phyloP scores from a whole-genome alignment of 2,888 invertebrate species.

The Cataglyphis altisquamis region DNA sequence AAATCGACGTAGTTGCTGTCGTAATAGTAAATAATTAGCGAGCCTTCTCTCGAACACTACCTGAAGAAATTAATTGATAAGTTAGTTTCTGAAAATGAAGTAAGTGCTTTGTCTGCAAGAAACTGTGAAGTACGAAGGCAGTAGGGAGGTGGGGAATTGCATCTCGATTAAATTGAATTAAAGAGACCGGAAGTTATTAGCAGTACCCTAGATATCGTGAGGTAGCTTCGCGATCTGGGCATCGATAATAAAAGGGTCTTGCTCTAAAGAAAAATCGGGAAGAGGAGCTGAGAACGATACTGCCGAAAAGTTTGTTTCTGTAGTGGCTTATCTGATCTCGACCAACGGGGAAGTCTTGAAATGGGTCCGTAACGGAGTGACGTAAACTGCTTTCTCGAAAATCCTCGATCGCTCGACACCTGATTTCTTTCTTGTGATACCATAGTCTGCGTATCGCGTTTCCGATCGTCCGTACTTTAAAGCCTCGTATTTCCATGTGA shows the following conservation, averaged over 20 bases:
- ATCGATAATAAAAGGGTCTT: conserved; percentile 69
- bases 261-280: conserved; percentile 55
- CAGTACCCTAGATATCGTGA: conserved; percentile 61
- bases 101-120: conserved; percentile 35
- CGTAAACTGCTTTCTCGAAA: conserved; percentile 71
- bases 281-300: conserved; percentile 65
- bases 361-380: conserved; percentile 70
- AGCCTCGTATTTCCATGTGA: conserved; percentile 63
- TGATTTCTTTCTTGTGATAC: conserved; percentile 73
- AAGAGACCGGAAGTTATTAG: conserved; percentile 76
- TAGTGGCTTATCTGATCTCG: conserved; percentile 78
- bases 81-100: conserved; percentile 53
- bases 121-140: conserved; percentile 38
- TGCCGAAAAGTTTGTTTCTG: conserved; percentile 79
- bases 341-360: conserved; percentile 73
- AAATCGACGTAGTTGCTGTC: conserved; percentile 38
- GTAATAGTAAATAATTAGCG: conserved; percentile 51
- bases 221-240: conserved; percentile 65
- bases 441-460: conserved; percentile 61
- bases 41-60: conserved; percentile 21
- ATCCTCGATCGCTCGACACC: conserved; percentile 72
- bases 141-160: conserved; percentile 19
- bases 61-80: conserved; percentile 52
- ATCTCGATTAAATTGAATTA: conserved; percentile 73
- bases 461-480: conserved; percentile 67